Evolutionary conservation across 2,113 vertebrate species (phyloP), one percentile per base, ranked within the genome.

Genomic region (Mustela lutreola): DNA sequence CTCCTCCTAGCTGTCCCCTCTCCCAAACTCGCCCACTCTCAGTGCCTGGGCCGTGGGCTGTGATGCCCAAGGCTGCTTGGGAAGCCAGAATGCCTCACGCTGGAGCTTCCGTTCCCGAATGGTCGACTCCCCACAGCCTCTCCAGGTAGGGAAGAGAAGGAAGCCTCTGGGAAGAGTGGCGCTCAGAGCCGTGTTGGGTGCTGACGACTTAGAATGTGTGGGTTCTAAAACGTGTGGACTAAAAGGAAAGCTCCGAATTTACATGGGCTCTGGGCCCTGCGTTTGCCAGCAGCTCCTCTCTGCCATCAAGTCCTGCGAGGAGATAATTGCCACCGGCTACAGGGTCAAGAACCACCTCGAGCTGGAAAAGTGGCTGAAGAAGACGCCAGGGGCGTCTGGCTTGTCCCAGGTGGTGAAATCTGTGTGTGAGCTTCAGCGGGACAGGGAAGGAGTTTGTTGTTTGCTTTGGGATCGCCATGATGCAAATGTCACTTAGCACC

Each of bases 341-440:
- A 19, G 33, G 1, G 94, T 97, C 3, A 42, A 48, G 80, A 98
- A 98, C 71, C 26, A 60, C 2, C 36, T 36, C n/a, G 97, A 98
- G 92, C 92, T 98, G 42, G n/a, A 97, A 53, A 98, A 80, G 76
- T 96, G 97, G 97, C 50, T 98, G 67, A 97, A 90, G 71, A 97
- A 97, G 2, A 92, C 96, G 33, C 95, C 81, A 0, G 97, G 75
- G 0, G 93, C 91, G 4, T 98, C 97, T 36, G 94, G 98, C 95
- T 98, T 98, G 98, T 93, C 83, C 75, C 94, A 91, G 8, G 67
- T 93, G 78, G 95, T 97, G 39, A 96, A 97, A 65, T 96, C 87
- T 3, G 90, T 89, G 94, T 3, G 90, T 89, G 94, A 98, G 53
- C 63, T 98, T n/a, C 95, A 98, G 86, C 97, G 97, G 2, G 94